phyloP scores from a whole-genome alignment of 2,113 vertebrate species.

The Saimiri boliviensis region DNA sequence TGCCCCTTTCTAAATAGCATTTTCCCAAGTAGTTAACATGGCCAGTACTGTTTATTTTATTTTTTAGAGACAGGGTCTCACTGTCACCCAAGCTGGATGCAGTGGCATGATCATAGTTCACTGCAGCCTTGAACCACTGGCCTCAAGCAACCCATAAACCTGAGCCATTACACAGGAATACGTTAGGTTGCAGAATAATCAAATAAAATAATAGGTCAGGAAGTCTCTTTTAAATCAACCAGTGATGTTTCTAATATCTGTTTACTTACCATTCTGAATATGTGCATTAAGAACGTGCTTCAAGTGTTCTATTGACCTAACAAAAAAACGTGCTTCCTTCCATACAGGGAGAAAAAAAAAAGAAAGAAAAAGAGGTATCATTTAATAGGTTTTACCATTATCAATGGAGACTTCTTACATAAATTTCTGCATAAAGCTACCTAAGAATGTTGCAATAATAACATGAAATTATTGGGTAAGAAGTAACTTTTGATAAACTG shows the following conservation, averaged over 20 bases:
- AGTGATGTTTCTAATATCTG: background rate
- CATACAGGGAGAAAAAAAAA: conserved; percentile 56
- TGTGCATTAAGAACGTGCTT: conserved; percentile 92
- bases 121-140: no score
- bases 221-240: background rate
- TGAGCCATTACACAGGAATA: background rate
- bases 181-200: background rate
- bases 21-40: background rate
- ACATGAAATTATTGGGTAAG: background rate
- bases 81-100: no score
- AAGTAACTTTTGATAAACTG: background rate
- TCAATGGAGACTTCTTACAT: conserved; percentile 21
- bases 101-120: no score
- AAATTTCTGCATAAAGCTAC: background rate
- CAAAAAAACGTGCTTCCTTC: conserved; percentile 92
- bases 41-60: background rate
- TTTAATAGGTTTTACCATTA: conserved; percentile 37
- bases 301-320: conserved; percentile 92
- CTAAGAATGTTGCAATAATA: background rate
- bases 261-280: conserved; percentile 91
- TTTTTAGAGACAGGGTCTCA: no score
- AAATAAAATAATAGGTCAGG: background rate
- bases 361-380: background rate
- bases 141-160: no score
- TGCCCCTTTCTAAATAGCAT: background rate